A percentile compares a stretch with the other conserved stretches of the same genome.
Conservation (phyloP, 2,113 vertebrate species). For the Tylochromis polylepis region DNA sequence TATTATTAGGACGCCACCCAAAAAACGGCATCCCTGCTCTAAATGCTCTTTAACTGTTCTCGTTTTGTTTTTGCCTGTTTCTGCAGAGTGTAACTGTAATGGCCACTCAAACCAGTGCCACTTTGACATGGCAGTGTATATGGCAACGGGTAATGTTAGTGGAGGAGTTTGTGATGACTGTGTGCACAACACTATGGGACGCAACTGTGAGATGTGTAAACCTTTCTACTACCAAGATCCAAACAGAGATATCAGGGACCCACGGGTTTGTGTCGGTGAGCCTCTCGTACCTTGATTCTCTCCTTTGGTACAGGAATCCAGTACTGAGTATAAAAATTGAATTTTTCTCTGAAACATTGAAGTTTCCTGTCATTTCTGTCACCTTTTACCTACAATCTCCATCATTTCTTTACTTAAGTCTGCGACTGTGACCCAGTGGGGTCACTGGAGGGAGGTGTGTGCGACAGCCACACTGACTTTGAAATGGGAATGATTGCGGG, state of each 20-base stretch:
- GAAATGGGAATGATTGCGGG: constrained; percentile 77
- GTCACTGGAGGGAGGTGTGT: constrained; percentile 77
- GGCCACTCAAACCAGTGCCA: constrained; percentile 81
- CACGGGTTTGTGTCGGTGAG: constrained; percentile 79
- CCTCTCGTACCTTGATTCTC: neutral
- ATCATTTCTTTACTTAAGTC: constrained; percentile 42
- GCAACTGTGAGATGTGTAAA: constrained; percentile 79
- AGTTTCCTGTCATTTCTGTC: neutral
- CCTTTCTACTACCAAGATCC: constrained; percentile 79
- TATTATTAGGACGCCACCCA: neutral
- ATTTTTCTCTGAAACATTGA: neutral
- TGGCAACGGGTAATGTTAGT: constrained; percentile 83
- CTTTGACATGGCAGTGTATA: constrained; percentile 90
- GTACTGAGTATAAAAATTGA: neutral
- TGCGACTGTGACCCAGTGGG: constrained; percentile 85
- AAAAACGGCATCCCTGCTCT: neutral
- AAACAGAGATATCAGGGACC: constrained; percentile 78
- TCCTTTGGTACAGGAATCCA: neutral
- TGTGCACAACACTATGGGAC: constrained; percentile 77
- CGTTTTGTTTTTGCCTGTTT: neutral
- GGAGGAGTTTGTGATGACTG: constrained; percentile 83
- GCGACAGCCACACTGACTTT: constrained; percentile 78
- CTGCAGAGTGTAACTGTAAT: constrained; percentile 86
- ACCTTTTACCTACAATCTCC: neutral
- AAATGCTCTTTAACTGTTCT: neutral